Evolutionary conservation across 92 coral and sea anemone genomes (phyloP).

Genomic region (Siderastrea radians): DNA sequence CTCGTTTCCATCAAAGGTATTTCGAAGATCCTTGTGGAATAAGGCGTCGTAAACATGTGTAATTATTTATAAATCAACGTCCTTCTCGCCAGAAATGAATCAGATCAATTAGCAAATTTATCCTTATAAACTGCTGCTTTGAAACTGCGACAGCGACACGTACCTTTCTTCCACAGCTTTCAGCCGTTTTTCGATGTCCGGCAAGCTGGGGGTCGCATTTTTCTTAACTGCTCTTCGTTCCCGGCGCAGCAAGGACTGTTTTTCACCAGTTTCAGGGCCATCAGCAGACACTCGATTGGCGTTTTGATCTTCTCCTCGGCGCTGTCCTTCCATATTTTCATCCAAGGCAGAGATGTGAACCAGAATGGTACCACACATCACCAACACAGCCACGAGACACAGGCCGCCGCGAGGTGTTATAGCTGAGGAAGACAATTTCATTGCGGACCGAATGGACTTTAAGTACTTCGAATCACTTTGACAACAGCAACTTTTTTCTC

Average conservation of each 20-base stretch:
- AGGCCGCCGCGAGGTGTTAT: background rate
- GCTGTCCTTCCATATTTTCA: background rate
- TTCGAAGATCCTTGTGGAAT: no score
- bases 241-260: background rate
- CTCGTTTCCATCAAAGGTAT: no score
- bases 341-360: conserved; percentile 5
- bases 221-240: background rate
- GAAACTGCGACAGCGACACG: background rate
- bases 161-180: background rate
- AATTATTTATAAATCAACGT: no score
- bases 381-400: background rate
- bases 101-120: no score
- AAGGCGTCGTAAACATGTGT: no score
- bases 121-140: background rate
- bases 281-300: background rate
- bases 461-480: background rate
- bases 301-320: background rate
- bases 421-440: background rate
- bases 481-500: no score
- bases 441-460: background rate
- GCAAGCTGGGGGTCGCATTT: background rate
- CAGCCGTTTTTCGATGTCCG: background rate
- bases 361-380: background rate
- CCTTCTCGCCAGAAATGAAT: no score
- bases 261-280: background rate